phyloP scores from a whole-genome alignment of 64 coral and sea anemone species.

The Dendrophyllia cribrosa region DNA sequence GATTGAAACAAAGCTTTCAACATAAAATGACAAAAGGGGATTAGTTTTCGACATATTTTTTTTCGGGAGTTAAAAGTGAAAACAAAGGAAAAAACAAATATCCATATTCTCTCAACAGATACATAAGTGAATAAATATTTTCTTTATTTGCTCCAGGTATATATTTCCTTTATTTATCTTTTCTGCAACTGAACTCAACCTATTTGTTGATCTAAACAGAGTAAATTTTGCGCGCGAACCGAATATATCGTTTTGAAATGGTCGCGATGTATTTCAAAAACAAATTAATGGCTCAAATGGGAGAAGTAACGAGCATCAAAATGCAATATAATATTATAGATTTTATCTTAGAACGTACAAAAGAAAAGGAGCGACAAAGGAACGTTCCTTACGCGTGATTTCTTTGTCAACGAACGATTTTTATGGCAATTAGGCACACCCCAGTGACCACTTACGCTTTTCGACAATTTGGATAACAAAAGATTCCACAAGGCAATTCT shows the following conservation, averaged over 20 bases:
- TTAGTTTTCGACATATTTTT: not conserved
- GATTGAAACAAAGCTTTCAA: not conserved
- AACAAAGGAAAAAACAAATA: not conserved
- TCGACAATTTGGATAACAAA: slow-evolving; percentile 11
- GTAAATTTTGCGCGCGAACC: not conserved
- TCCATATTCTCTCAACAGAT: not conserved
- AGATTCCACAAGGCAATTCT: not conserved
- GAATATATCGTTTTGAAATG: not conserved
- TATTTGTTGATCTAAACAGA: slow-evolving; percentile 48
- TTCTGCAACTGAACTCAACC: slow-evolving; percentile 20
- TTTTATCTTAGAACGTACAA: not conserved
- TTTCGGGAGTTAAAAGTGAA: not conserved
- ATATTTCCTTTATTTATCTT: not conserved
- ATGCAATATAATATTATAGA: not conserved
- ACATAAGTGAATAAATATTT: slow-evolving; percentile 11
- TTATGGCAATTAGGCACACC: slow-evolving; percentile 44
- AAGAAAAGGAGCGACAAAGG: not conserved
- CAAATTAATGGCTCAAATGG: not conserved
- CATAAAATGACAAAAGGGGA: not conserved
- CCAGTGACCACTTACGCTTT: not conserved
- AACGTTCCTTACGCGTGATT: not conserved
- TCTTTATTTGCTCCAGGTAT: slow-evolving; percentile 25
- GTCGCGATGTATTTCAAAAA: not conserved
- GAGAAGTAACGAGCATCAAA: not conserved
- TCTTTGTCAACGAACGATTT: slow-evolving; percentile 22